Percentiles rank a stretch among this genome's conserved stretches.
Evolutionary conservation across 1,140 invertebrate genomes (phyloP).

Genomic region (Hypsibius dujardini): DNA sequence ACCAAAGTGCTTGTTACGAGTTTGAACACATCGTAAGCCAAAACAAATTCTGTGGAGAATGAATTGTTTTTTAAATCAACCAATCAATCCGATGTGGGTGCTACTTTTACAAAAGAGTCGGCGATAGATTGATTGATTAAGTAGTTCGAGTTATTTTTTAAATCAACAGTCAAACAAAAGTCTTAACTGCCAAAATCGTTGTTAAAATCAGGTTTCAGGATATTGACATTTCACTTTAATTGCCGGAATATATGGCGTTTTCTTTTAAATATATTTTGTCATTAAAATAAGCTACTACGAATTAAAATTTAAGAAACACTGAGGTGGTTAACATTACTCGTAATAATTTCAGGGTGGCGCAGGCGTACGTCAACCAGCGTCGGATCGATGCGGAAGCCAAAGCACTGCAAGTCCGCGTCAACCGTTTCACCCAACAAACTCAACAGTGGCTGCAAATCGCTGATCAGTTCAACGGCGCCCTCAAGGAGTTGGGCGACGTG

Average conservation of each 20-base stretch:
- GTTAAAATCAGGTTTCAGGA: not conserved
- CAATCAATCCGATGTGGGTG: no score
- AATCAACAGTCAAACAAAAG: not conserved
- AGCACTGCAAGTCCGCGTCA: constrained; percentile 77
- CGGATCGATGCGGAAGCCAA: constrained; percentile 89
- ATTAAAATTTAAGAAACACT: no score
- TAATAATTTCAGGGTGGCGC: constrained; percentile 55
- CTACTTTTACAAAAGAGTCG: no score
- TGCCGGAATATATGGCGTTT: constrained; percentile 16
- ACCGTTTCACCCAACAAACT: constrained; percentile 86
- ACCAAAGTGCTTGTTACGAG: constrained; percentile 88
- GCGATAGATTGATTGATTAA: no score
- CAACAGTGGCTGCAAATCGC: constrained; percentile 84
- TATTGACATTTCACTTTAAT: constrained; percentile 6
- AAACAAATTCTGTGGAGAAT: constrained; percentile 20
- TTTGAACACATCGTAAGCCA: constrained; percentile 74
- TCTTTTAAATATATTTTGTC: constrained; percentile 1
- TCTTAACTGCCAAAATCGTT: not conserved
- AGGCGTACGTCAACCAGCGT: constrained; percentile 95
- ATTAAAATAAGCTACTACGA: not conserved
- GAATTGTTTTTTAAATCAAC: not conserved
- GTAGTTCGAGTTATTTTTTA: not conserved
- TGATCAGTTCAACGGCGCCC: constrained; percentile 78
- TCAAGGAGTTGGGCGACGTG: constrained; percentile 96
- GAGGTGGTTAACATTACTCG: constrained; percentile 20